Conservation (phyloP, 2,113 vertebrate species). For the Sphyrna mokarran region DNA sequence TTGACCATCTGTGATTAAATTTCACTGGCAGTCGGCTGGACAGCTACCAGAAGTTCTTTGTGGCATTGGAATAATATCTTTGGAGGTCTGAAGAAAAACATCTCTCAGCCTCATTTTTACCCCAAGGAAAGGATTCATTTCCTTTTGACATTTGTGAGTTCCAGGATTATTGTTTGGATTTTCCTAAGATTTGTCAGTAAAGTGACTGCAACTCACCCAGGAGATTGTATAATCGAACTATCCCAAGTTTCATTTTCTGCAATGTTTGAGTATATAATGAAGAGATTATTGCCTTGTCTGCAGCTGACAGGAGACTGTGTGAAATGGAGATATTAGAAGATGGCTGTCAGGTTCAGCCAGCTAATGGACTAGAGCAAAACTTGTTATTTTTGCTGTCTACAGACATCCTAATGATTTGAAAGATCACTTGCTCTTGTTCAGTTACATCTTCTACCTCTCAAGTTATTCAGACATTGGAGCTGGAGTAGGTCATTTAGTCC, state of each 20-base stretch:
- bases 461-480: no score
- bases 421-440: no score
- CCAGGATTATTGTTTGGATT: neutral
- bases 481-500: no score
- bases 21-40: neutral
- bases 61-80: neutral
- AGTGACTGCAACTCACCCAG: neutral
- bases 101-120: neutral
- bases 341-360: no score
- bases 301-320: no score
- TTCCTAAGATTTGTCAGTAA: neutral
- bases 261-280: neutral
- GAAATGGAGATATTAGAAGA: no score
- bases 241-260: neutral
- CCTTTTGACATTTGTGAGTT: neutral
- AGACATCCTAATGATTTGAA: no score
- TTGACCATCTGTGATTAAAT: no score
- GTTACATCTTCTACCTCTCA: no score
- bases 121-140: neutral
- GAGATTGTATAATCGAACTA: neutral
- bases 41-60: neutral
- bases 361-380: no score
- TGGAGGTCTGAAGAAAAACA: neutral
- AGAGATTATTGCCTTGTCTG: no score
- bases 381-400: no score